phyloP scores from a whole-genome alignment of 2,113 vertebrate genomes.

The Microtus ochrogaster region DNA sequence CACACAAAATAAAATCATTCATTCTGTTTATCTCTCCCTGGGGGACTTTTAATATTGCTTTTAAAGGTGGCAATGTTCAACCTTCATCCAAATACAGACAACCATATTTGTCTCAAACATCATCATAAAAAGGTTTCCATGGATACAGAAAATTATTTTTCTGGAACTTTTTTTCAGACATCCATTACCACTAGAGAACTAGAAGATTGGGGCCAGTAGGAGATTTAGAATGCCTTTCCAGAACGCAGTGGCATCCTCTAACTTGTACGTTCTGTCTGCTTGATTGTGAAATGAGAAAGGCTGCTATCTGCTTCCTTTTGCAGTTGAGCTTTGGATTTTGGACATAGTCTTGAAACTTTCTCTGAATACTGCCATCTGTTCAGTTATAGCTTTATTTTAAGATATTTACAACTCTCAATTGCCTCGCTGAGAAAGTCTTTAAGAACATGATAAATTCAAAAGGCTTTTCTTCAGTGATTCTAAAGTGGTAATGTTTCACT shows the following conservation, averaged over 20 bases:
- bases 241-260: background rate
- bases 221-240: background rate
- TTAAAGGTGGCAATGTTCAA: slow-evolving; percentile 68
- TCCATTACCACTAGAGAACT: background rate
- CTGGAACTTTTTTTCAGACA: slow-evolving; percentile 36
- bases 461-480: background rate
- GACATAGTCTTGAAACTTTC: slow-evolving; percentile 13
- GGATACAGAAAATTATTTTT: slow-evolving; percentile 55
- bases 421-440: background rate
- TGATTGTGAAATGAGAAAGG: background rate
- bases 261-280: background rate
- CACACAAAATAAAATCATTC: slow-evolving; percentile 68
- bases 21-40: slow-evolving; percentile 68
- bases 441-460: slow-evolving; percentile 31
- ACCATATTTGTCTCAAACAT: slow-evolving; percentile 47
- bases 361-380: background rate
- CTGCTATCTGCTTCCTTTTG: background rate
- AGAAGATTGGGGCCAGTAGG: background rate
- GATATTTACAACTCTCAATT: slow-evolving; percentile 51
- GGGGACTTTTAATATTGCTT: slow-evolving; percentile 72
- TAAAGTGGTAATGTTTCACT: slow-evolving; percentile 24
- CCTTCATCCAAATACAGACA: slow-evolving; percentile 67
- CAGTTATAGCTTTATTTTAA: slow-evolving; percentile 48
- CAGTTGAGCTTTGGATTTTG: slow-evolving; percentile 7
- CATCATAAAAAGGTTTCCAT: slow-evolving; percentile 70